Percentiles rank a stretch among this genome's conserved stretches.
Conservation (phyloP, 2,113 vertebrate genomes). For the Oncorhynchus clarkii region DNA sequence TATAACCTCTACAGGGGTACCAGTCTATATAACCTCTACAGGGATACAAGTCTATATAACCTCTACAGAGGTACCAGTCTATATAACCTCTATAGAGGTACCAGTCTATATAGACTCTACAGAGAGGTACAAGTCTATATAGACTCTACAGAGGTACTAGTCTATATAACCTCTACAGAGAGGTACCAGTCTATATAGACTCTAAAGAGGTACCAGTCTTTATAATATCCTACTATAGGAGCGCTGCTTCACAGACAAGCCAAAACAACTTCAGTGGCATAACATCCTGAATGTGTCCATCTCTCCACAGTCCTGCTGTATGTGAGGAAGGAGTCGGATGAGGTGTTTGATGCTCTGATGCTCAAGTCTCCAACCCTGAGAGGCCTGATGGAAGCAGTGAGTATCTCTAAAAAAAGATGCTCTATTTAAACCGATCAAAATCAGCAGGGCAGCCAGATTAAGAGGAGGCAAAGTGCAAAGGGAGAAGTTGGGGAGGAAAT, state of each 20-base stretch:
- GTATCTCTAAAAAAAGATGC: conserved; percentile 32
- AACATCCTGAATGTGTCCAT: no score
- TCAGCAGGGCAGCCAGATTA: no score
- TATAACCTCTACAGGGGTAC: conserved; percentile 49
- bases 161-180: conserved; percentile 60
- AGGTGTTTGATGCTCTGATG: conserved; percentile 97
- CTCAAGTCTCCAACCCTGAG: conserved; percentile 92
- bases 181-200: conserved; percentile 68
- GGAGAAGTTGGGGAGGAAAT: no score
- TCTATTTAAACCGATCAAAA: no score
- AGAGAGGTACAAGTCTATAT: no score
- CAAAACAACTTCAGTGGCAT: no score
- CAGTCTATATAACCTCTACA: conserved; percentile 18
- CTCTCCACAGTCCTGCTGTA: conserved; percentile 79
- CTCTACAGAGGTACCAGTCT: not conserved
- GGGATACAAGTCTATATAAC: conserved; percentile 50
- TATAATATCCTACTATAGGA: not conserved
- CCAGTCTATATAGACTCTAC: no score
- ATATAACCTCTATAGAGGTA: conserved; percentile 76
- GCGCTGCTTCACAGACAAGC: no score
- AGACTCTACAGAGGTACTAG: not conserved
- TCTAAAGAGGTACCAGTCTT: not conserved
- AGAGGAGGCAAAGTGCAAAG: no score
- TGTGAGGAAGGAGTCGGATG: conserved; percentile 91
- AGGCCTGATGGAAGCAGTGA: conserved; percentile 93